Base-by-base conservation (phyloP, 2,888 invertebrate species). In the Caenorhabditis sp. region DNA sequence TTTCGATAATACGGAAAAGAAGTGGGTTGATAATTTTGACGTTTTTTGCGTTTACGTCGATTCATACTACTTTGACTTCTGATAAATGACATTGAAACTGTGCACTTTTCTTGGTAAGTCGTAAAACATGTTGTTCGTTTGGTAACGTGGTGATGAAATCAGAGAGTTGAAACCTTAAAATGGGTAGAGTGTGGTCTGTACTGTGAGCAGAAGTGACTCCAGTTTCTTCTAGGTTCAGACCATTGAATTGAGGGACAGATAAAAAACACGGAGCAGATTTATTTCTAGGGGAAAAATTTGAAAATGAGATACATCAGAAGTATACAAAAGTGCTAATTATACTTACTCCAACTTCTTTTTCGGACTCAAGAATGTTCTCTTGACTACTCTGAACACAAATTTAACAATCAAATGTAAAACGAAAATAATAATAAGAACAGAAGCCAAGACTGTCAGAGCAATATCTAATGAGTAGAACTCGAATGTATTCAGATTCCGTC, bases 401-500 rank as follows among this genome's bases (percentile, higher is more conserved):
- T 61, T 72, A n/a, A 61, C 31, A 24, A 72, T n/a, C 5, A 59
- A 61, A 61, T 72, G 56, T 47, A 54, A 14, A 54, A 56, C 31
- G 2, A 28, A 41, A 1, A 47, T 58, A n/a, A 70, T 31, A 51
- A 66, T 22, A 14, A 63, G 7, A 2, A 72, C 0, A 38, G 64
- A 24, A 22, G 51, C 22, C 6, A 80, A 10, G 14, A n/a, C 51
- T 16, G 58, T 56, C 7, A 72, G 14, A 16, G 59, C 51, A 59
- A 84, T 73, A 63, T 83, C 83, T 16, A 80, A 12, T 8, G 63
- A 75, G 35, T 82, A 80, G 28, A 51, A 85, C 41, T 80, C 77
- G 41, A 83, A 64, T 14, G 54, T 47, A 38, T 76, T 82, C 28
- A 85, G 69, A 63, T 80, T 69, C 19, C 80, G 68, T 73, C 85